Percentiles rank a stretch among this genome's conserved stretches.
phyloP scores from a whole-genome alignment of 2,113 vertebrate genomes.

The Indicator indicator region DNA sequence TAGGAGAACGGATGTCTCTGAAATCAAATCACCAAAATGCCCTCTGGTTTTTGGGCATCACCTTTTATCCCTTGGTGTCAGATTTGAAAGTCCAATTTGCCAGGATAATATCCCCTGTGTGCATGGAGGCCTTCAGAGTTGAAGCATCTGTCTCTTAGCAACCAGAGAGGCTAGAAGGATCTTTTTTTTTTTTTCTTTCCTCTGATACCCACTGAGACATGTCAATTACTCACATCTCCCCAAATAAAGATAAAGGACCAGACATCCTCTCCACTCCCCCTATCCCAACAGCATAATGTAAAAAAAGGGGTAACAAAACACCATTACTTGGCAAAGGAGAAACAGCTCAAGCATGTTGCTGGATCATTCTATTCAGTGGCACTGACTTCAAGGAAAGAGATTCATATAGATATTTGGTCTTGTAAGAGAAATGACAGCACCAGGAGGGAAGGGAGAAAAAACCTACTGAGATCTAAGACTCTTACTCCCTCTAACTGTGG shows the following conservation, averaged over 20 bases:
- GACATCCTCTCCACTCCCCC: background rate
- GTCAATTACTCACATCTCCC: slow-evolving; percentile 11
- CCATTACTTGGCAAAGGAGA: background rate
- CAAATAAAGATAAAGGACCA: background rate
- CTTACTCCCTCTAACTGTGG: too few relatives aligned
- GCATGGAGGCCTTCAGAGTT: slow-evolving; percentile 73
- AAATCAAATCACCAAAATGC: slow-evolving; percentile 33
- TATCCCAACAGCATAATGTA: background rate
- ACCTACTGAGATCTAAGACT: background rate
- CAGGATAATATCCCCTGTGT: slow-evolving; percentile 67
- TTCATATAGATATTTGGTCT: fast-evolving
- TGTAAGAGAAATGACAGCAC: background rate
- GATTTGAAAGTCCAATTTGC: slow-evolving; percentile 73
- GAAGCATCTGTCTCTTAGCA: slow-evolving; percentile 74
- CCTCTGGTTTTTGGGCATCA: slow-evolving; percentile 19
- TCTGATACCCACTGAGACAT: background rate
- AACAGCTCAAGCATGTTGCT: background rate
- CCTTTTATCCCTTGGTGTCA: slow-evolving; percentile 31
- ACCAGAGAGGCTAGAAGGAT: slow-evolving; percentile 47
- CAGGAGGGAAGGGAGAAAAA: background rate
- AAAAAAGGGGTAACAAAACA: background rate
- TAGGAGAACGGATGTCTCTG: slow-evolving; percentile 8
- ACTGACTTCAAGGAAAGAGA: background rate
- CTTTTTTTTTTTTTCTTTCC: background rate
- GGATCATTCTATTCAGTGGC: background rate